A percentile compares a stretch with the other conserved stretches of the same genome.
These are phyloP conservation scores for Lemur catta DNA, from an alignment of 2,797 vertebrate species.

Conservation along the genomic window DNA sequence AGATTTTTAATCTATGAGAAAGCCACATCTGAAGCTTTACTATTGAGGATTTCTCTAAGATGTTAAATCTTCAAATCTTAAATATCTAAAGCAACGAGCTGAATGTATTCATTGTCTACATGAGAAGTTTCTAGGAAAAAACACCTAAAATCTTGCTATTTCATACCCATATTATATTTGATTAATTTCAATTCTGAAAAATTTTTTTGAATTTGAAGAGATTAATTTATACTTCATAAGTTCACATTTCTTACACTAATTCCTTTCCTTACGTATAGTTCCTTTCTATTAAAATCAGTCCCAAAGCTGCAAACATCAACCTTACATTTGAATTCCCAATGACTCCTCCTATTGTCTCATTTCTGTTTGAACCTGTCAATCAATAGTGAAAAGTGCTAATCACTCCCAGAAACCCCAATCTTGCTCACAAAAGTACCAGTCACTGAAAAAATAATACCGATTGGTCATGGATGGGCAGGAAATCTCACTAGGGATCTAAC, in stretches of 20 bases:
- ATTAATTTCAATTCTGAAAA: constrained; percentile 55
- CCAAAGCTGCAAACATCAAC: constrained; percentile 82
- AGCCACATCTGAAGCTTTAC: constrained; percentile 54
- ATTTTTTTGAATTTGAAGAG: constrained; percentile 58
- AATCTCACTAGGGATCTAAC: constrained; percentile 82
- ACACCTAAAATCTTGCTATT: neutral
- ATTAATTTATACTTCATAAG: neutral
- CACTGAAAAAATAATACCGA: constrained; percentile 86
- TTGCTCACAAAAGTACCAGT: constrained; percentile 88
- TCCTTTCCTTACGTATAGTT: constrained; percentile 56
- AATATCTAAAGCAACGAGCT: neutral
- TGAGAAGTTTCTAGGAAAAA: constrained; percentile 49
- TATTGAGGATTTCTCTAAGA: constrained; percentile 46
- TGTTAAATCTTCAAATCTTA: constrained; percentile 33
- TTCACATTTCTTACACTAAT: constrained; percentile 38
- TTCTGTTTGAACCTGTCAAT: constrained; percentile 87
- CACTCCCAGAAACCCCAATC: constrained; percentile 84
- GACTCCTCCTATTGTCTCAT: constrained; percentile 85
- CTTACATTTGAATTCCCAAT: constrained; percentile 87
- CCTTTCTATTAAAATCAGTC: constrained; percentile 75
- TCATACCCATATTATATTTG: constrained; percentile 30
- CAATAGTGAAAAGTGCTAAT: constrained; percentile 88
- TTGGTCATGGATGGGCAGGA: constrained; percentile 87
- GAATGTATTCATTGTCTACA: neutral
- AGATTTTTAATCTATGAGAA: constrained; percentile 63